phyloP scores from a whole-genome alignment of 2,797 vertebrate genomes.

The Gambusia yucatana region DNA sequence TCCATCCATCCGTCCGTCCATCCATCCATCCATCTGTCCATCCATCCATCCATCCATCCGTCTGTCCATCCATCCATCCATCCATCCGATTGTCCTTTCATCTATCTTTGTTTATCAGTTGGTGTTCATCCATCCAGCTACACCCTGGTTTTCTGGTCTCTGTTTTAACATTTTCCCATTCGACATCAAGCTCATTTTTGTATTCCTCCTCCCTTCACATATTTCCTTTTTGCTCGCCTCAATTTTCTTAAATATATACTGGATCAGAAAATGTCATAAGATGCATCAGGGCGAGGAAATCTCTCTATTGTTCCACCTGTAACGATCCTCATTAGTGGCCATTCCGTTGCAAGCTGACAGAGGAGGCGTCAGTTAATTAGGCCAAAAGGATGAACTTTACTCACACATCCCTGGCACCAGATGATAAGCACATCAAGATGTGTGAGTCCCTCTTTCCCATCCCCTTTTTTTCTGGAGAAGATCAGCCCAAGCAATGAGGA shows the following conservation, averaged over 20 bases:
- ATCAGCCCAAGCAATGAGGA: constrained; percentile 31
- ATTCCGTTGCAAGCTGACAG: constrained; percentile 49
- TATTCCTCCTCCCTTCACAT: not conserved
- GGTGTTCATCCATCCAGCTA: not conserved
- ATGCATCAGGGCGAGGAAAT: constrained; percentile 38
- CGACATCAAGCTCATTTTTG: constrained; percentile 6
- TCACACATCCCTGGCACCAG: constrained; percentile 44
- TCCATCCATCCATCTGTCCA: not conserved
- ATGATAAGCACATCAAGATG: constrained; percentile 59
- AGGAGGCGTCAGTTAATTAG: constrained; percentile 68
- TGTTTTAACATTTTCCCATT: not conserved
- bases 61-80: not conserved
- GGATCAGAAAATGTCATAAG: constrained; percentile 45
- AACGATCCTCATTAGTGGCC: constrained; percentile 64
- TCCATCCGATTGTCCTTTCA: not conserved
- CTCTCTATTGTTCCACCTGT: constrained; percentile 50
- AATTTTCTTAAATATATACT: constrained; percentile 12
- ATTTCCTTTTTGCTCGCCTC: not conserved
- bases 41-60: not conserved
- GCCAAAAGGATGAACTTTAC: constrained; percentile 69
- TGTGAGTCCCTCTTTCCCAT: constrained; percentile 3
- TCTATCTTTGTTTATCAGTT: not conserved
- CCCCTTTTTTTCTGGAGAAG: constrained; percentile 14
- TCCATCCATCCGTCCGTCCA: no score
- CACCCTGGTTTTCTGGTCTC: not conserved